Percentiles rank a stretch among this genome's conserved stretches.
Conservation (phyloP, 2,888 invertebrate genomes). For the Syrista parreyssii region DNA sequence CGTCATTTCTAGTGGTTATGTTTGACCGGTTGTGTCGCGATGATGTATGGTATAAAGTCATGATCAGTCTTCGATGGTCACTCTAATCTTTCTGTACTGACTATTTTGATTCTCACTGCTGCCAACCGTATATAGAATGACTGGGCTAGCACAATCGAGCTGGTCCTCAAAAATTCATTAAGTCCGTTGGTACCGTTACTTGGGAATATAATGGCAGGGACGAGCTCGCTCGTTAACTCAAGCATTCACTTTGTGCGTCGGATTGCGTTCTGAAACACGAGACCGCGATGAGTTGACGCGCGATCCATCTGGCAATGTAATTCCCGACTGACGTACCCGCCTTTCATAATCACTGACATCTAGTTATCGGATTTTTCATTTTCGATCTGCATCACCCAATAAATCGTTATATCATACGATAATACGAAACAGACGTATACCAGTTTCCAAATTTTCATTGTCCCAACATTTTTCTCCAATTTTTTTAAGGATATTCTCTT, state of each 20-base stretch:
- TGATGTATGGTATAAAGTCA: background rate
- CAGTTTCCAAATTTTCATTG: too few species aligned
- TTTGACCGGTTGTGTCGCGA: background rate
- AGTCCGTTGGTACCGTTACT: conserved; percentile 1
- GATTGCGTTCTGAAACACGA: background rate
- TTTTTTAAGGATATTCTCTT: too few species aligned
- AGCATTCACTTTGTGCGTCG: conserved; percentile 5
- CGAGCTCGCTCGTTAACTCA: conserved; percentile 7
- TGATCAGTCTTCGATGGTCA: background rate
- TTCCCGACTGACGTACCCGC: background rate
- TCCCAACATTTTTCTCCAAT: too few species aligned
- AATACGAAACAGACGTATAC: too few species aligned
- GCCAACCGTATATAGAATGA: too few species aligned
- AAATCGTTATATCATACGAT: too few species aligned
- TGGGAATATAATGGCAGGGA: background rate
- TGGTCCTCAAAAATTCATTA: conserved; percentile 5
- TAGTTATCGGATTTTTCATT: background rate
- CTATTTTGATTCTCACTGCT: background rate
- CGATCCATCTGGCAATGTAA: background rate
- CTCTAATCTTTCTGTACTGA: background rate
- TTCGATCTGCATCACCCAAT: background rate
- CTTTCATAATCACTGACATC: background rate
- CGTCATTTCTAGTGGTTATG: background rate
- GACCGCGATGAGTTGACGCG: background rate
- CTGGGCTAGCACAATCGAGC: background rate